Conservation (phyloP, 2,797 vertebrate species). For the Eutrigla gurnardus region DNA sequence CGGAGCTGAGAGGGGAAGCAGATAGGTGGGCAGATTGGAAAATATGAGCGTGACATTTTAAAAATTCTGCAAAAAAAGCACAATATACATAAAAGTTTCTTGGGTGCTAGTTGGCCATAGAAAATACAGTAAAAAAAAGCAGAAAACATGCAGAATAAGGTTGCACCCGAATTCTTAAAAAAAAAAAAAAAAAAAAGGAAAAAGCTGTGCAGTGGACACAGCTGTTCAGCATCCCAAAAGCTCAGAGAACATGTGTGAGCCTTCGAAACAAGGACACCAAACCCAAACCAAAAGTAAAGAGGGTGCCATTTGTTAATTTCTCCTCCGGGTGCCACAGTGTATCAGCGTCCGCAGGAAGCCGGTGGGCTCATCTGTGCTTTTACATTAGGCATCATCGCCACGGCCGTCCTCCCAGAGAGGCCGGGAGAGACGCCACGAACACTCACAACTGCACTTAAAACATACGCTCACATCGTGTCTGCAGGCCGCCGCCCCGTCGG, state of each 20-base stretch:
- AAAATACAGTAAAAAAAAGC: not conserved
- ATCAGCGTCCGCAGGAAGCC: slow-evolving; percentile 70
- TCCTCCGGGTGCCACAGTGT: slow-evolving; percentile 55
- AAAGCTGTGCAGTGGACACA: slow-evolving; percentile 48
- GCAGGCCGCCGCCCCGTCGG: slow-evolving; percentile 22
- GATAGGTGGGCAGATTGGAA: slow-evolving; percentile 51
- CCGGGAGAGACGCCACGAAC: slow-evolving; percentile 64
- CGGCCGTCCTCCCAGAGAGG: slow-evolving; percentile 56
- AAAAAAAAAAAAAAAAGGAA: not conserved
- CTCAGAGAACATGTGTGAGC: slow-evolving; percentile 55
- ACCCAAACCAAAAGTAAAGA: slow-evolving; percentile 43
- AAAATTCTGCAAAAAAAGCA: slow-evolving; percentile 21
- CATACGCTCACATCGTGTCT: slow-evolving; percentile 62
- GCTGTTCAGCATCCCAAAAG: slow-evolving; percentile 55
- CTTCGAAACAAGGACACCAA: slow-evolving; percentile 30
- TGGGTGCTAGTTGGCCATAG: not conserved
- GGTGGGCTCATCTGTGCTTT: slow-evolving; percentile 76
- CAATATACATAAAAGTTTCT: slow-evolving; percentile 14
- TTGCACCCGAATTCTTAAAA: not conserved
- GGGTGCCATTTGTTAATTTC: slow-evolving; percentile 60
- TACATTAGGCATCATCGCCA: slow-evolving; percentile 63
- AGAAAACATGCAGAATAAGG: slow-evolving; percentile 13
- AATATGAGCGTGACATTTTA: slow-evolving; percentile 28
- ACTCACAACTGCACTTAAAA: slow-evolving; percentile 48
- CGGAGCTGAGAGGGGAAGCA: slow-evolving; percentile 32